Base-by-base conservation (phyloP, 2,113 vertebrate genomes). In the Notarius quadriscutis region DNA sequence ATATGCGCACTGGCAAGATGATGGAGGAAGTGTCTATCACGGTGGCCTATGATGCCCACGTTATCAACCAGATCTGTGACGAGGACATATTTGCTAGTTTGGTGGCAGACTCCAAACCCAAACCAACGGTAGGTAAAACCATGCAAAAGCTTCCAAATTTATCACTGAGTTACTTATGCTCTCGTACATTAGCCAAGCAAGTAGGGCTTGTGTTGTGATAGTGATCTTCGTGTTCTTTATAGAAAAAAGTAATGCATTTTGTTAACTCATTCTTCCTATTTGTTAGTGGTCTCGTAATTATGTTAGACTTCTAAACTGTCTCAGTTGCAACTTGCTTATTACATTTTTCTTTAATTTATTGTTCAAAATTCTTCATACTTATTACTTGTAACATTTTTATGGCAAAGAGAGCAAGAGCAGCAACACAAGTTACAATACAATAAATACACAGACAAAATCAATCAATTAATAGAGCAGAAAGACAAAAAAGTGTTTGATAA, bases 11-110 rank as follows among this genome's bases (percentile, higher is more conserved):
- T 55, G 88, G 72, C 94, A 98, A 92, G 92, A 99, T 99, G 98
- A 99, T 99, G 98, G 96, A 99, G 95, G 98, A 99, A 93, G 91
- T 99, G 93, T 99, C 98, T 85, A 98, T 99, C 88, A 95, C 93
- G 92, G 97, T 98, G 93, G 98, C 98, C 20, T 99, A 99, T 18
- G 94, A 99, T 41, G 97, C 98, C 87, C 98, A 99, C 15, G 96
- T 99, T 27, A 97, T 98, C 75, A 97, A 96, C 90, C 97, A 97
- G 91, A 96, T 97, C 77, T 93, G 89, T 0, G 97, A 99, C 6
- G 98, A 99, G 91, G 98, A 99, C 89, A 91, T 97, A 63, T 94
- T 99, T 92, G 95, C 96, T 89, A 95, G 92, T 27, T 93, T 99
- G 94, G 97, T 99, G 86, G 98, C 97, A 82, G 94, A 94, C 93